phyloP scores from a whole-genome alignment of 2,113 vertebrate genomes.

The Scomber scombrus region DNA sequence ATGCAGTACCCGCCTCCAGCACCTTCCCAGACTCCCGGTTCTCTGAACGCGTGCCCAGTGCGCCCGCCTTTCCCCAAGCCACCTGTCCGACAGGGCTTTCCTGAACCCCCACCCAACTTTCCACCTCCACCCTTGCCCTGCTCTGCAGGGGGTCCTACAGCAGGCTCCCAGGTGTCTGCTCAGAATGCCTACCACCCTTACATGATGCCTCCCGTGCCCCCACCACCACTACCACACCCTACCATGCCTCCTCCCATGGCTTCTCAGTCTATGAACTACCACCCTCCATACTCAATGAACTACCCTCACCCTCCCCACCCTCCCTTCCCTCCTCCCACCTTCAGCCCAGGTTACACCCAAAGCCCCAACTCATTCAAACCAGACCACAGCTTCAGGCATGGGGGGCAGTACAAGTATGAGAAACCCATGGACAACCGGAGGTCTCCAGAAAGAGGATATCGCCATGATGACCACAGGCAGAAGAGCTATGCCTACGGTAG shows the following conservation, averaged over 20 bases:
- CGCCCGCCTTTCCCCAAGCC: slow-evolving; percentile 89
- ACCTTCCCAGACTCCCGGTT: slow-evolving; percentile 83
- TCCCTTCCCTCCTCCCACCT: slow-evolving; percentile 86
- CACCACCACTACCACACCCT: slow-evolving; percentile 82
- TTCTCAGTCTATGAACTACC: slow-evolving; percentile 89
- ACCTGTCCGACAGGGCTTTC: slow-evolving; percentile 89
- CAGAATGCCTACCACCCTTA: slow-evolving; percentile 91
- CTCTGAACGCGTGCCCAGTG: slow-evolving; percentile 88
- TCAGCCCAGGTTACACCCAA: slow-evolving; percentile 86
- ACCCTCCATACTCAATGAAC: slow-evolving; percentile 87
- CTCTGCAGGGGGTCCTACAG: slow-evolving; percentile 77
- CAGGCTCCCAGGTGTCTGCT: slow-evolving; percentile 77
- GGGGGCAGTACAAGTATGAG: slow-evolving; percentile 87
- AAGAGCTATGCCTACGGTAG: slow-evolving; percentile 86
- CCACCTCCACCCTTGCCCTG: slow-evolving; percentile 90
- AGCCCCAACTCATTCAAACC: slow-evolving; percentile 79
- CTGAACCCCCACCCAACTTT: slow-evolving; percentile 91
- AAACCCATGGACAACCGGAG: slow-evolving; percentile 86
- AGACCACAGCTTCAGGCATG: slow-evolving; percentile 85
- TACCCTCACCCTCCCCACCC: slow-evolving; percentile 88
- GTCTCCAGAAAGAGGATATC: slow-evolving; percentile 89
- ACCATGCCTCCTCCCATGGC: slow-evolving; percentile 86
- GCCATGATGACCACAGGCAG: slow-evolving; percentile 89
- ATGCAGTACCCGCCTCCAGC: slow-evolving; percentile 91
- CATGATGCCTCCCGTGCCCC: slow-evolving; percentile 88